Evolutionary conservation across 2,888 invertebrate species (phyloP).

Genomic region (Trachelus iudaicus): DNA sequence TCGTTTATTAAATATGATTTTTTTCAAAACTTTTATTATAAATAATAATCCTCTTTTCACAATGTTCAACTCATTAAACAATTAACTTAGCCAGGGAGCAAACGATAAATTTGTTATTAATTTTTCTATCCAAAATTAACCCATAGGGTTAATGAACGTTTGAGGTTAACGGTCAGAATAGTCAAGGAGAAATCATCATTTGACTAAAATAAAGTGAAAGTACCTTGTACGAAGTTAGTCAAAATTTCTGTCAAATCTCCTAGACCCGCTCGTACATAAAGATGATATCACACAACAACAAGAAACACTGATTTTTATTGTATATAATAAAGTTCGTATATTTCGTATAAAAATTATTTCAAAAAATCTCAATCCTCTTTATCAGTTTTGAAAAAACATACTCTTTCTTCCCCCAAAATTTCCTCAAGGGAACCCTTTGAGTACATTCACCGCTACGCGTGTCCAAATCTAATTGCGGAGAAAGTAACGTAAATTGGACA

Average conservation of each 20-base stretch:
- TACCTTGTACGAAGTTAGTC: background rate
- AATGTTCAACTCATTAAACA: background rate
- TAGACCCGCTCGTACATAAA: background rate
- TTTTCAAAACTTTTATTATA: too few relatives aligned
- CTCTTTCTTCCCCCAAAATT: background rate
- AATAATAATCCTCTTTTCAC: background rate
- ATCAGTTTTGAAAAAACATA: background rate
- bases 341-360: background rate
- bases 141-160: background rate
- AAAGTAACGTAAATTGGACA: slow-evolving; percentile 35
- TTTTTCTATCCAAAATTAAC: background rate
- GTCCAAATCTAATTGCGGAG: slow-evolving; percentile 40
- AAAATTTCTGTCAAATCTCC: background rate
- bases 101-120: background rate
- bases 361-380: background rate
- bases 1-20: too few relatives aligned
- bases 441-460: background rate
- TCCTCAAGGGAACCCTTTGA: background rate
- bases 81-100: background rate
- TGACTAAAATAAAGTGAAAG: background rate
- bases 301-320: background rate
- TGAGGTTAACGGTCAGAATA: background rate
- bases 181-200: background rate
- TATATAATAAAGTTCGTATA: background rate
- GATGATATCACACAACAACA: background rate